Evolutionary conservation across 2,888 invertebrate genomes (phyloP).

Genomic region (Pyralis farinalis): DNA sequence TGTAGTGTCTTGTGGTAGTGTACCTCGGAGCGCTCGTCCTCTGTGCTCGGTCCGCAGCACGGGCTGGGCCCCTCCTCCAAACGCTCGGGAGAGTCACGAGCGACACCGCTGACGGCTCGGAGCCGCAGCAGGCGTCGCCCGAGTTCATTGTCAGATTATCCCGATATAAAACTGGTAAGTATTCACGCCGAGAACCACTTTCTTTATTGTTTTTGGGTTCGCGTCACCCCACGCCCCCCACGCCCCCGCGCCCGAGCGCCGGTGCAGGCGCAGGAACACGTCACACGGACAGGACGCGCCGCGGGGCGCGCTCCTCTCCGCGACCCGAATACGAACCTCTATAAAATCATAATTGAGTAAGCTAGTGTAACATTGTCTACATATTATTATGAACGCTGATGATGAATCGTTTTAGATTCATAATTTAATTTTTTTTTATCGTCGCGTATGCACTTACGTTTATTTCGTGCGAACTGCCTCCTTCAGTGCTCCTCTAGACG

Average conservation of each 20-base stretch:
- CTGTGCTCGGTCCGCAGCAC: too few relatives aligned
- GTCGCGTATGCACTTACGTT: too few relatives aligned
- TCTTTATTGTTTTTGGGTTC: constrained; percentile 24
- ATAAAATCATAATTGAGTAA: too few relatives aligned
- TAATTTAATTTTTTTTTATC: too few relatives aligned
- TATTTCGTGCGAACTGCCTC: too few relatives aligned
- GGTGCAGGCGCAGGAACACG: not conserved
- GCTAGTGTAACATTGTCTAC: too few relatives aligned
- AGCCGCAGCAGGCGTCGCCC: constrained; percentile 48
- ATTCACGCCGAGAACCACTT: constrained; percentile 29
- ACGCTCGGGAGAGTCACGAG: constrained; percentile 26
- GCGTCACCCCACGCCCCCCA: not conserved
- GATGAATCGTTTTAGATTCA: too few relatives aligned
- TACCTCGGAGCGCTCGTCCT: not conserved
- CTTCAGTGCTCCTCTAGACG: too few relatives aligned
- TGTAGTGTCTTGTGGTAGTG: not conserved
- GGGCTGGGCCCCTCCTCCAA: too few relatives aligned
- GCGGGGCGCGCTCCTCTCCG: too few relatives aligned
- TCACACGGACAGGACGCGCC: not conserved
- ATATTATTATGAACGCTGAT: too few relatives aligned
- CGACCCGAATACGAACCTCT: too few relatives aligned
- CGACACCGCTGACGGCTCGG: constrained; percentile 51
- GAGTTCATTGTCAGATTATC: constrained; percentile 66
- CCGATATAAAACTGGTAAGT: constrained; percentile 66
- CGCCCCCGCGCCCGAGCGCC: not conserved